Percentiles rank a stretch among this genome's conserved stretches.
Evolutionary conservation across 2,888 invertebrate species (phyloP).

Genomic region (Lutraria lutraria): DNA sequence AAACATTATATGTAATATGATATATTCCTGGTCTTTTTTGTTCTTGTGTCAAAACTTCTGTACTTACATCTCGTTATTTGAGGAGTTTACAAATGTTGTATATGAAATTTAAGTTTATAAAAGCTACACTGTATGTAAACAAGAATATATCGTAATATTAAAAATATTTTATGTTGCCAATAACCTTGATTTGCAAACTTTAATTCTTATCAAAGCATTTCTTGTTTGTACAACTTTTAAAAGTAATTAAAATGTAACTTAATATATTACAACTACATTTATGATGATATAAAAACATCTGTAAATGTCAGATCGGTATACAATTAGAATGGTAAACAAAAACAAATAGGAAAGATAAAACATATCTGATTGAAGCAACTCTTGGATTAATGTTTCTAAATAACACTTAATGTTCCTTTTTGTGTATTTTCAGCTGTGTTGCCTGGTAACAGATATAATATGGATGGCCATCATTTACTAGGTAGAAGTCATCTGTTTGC

Average conservation of each 20-base stretch:
- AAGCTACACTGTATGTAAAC: background rate
- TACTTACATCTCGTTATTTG: background rate
- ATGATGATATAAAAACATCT: background rate
- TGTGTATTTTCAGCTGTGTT: slow-evolving; percentile 79
- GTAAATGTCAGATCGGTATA: background rate
- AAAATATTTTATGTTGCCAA: background rate
- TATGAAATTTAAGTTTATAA: no score
- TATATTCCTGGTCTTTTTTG: background rate
- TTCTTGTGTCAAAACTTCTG: slow-evolving; percentile 18
- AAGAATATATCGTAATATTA: background rate
- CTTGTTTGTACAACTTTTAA: background rate
- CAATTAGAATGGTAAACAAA: background rate
- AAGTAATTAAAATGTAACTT: slow-evolving; percentile 3
- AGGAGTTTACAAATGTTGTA: no score
- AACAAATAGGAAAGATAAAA: background rate
- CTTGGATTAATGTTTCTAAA: background rate
- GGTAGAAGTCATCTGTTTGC: slow-evolving; percentile 83
- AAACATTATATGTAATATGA: slow-evolving; percentile 23
- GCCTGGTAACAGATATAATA: slow-evolving; percentile 82
- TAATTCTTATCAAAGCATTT: background rate
- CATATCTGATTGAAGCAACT: background rate
- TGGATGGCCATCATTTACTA: slow-evolving; percentile 80
- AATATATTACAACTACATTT: background rate
- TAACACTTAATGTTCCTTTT: no score
- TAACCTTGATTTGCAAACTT: background rate